Percentiles rank a stretch among this genome's conserved stretches.
Conservation (phyloP, 1,140 invertebrate species). For the Tribolium madens region DNA sequence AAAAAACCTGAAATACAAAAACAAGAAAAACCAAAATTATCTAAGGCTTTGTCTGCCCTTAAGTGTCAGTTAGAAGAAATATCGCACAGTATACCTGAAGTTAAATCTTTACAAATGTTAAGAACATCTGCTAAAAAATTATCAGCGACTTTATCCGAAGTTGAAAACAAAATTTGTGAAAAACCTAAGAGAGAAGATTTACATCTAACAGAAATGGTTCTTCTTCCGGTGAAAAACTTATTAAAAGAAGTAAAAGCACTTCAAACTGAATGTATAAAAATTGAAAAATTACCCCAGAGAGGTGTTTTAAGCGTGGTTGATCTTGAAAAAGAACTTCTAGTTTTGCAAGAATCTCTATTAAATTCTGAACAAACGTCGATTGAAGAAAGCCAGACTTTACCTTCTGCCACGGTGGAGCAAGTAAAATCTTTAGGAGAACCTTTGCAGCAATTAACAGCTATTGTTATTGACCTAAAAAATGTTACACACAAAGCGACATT, state of each 20-base stretch:
- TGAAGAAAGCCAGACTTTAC: background rate
- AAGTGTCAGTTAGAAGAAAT: slow-evolving; percentile 42
- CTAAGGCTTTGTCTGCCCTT: slow-evolving; percentile 30
- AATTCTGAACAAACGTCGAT: background rate
- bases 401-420: background rate
- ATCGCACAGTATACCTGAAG: background rate
- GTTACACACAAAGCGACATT: background rate
- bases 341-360: background rate
- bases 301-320: slow-evolving; percentile 11
- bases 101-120: background rate
- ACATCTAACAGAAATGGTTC: background rate
- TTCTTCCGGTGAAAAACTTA: background rate
- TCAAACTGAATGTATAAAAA: background rate
- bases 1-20: slow-evolving; percentile 31
- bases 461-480: slow-evolving; percentile 7
- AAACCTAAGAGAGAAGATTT: background rate
- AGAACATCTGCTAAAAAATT: slow-evolving; percentile 12
- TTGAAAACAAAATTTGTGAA: background rate
- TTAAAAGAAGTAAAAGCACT: background rate
- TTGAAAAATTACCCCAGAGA: background rate
- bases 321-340: slow-evolving; percentile 7
- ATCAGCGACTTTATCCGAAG: slow-evolving; percentile 7
- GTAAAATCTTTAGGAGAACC: background rate
- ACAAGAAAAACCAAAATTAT: slow-evolving; percentile 30
- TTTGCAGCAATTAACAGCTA: background rate